These are phyloP conservation scores for Melipona beecheii DNA, from an alignment of 2,888 invertebrate species.

Conservation along the genomic window DNA sequence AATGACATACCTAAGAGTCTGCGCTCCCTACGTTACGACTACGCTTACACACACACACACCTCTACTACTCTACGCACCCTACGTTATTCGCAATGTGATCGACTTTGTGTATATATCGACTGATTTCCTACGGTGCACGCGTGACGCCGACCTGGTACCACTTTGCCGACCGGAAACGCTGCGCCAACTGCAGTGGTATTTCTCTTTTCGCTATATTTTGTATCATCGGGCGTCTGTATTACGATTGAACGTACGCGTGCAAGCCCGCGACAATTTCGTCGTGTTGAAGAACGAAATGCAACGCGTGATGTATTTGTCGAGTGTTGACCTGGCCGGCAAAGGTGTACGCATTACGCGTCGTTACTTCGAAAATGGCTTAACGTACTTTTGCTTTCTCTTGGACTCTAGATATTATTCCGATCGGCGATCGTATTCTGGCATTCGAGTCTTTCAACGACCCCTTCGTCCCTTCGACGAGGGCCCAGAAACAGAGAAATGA, in stretches of 20 bases:
- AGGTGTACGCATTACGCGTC: constrained; percentile 24
- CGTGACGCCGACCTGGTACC: constrained; percentile 9
- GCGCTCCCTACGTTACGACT: constrained; percentile 43
- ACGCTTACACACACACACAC: constrained; percentile 33
- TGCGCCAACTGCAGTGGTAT: not conserved
- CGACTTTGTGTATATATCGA: constrained; percentile 25
- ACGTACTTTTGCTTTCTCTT: not conserved
- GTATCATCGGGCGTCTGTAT: not conserved
- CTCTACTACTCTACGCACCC: constrained; percentile 44
- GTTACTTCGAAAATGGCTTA: constrained; percentile 12
- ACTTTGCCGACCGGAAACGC: constrained; percentile 42
- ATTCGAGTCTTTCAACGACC: constrained; percentile 27
- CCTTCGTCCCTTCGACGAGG: not conserved
- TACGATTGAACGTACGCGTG: not conserved
- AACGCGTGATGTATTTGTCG: constrained; percentile 5
- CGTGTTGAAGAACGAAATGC: too few relatives aligned
- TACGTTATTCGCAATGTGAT: constrained; percentile 50
- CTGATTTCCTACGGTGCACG: constrained; percentile 24
- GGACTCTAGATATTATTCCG: constrained; percentile 4
- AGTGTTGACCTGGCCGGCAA: constrained; percentile 12
- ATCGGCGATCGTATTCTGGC: constrained; percentile 22
- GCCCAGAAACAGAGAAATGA: not conserved
- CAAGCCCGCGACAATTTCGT: too few relatives aligned
- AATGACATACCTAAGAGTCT: constrained; percentile 36
- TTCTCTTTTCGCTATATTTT: not conserved